Base-by-base conservation (phyloP, 2,797 vertebrate genomes). In the Epinephelus awoara region DNA sequence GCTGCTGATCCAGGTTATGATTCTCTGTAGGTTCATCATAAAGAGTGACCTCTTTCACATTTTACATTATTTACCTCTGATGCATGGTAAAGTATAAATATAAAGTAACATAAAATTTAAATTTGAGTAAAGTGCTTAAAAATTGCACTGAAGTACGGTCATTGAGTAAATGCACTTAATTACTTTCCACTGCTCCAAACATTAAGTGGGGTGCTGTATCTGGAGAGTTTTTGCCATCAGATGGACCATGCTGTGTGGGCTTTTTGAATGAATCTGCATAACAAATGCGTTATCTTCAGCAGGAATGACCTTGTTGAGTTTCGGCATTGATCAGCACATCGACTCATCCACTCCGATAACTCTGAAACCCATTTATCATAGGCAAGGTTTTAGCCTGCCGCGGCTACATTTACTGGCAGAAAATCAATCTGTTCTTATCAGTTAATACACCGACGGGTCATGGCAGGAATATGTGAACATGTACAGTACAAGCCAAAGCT, bases 391-490 rank as follows among this genome's bases (percentile, higher is more conserved):
- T 70, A 82, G 79, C 81, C 79, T 52, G 67, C 75, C 40, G 2
- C 3, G 1, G 80, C 85, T 84, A 86, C 87, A 83, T 82, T 85
- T 42, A 76, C 87, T 90, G 90, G 84, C 89, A 91, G 89, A 74
- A 91, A 94, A 94, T 95, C 93, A 81, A 92, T 94, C 84, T 79
- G 40, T 88, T 92, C 85, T 89, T 93, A 94, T 93, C 91, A 87
- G 89, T 90, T 91, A 90, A 93, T 92, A 88, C 82, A 77, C 78
- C 34, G 42, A 75, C 64, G 55, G 88, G 79, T 85, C 84, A 86
- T 54, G 59, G 82, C 62, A 83, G 72, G 77, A 90, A 90, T 88
- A 84, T 80, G 82, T 77, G 87, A 88, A 83, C 80, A 85, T 83
- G 86, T 64, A 86, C 64, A 84, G 85, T 75, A 82, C 84, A 85